Percentiles rank a stretch among this genome's conserved stretches.
These are phyloP conservation scores for Cataglyphis hispanica DNA, from an alignment of 1,140 invertebrate genomes.

Conservation along the genomic window DNA sequence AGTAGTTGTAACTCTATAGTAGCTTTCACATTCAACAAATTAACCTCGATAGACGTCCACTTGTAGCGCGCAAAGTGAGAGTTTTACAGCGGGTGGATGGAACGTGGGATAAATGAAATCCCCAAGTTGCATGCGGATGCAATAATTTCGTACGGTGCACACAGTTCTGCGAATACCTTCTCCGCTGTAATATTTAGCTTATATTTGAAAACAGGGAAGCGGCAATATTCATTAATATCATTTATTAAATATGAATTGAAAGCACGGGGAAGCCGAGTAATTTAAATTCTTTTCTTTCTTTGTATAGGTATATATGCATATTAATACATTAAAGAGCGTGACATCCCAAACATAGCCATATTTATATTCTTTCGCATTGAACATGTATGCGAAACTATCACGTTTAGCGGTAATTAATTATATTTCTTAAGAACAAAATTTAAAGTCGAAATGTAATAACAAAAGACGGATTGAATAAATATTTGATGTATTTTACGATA, in stretches of 20 bases:
- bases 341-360: not conserved
- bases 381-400: not conserved
- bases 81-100: conserved; percentile 30
- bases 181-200: conserved; percentile 31
- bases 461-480: not conserved
- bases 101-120: conserved; percentile 52
- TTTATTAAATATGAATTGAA: conserved; percentile 23
- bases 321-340: conserved; percentile 16
- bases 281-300: conserved; percentile 45
- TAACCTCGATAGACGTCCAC: conserved; percentile 56
- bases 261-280: not conserved
- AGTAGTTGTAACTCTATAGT: conserved; percentile 53
- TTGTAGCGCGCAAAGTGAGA: conserved; percentile 39
- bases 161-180: conserved; percentile 14
- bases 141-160: conserved; percentile 40
- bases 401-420: not conserved
- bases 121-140: conserved; percentile 32
- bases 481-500: not conserved
- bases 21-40: conserved; percentile 47
- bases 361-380: not conserved
- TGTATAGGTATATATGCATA: too few relatives aligned
- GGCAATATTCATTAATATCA: conserved; percentile 40
- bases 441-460: not conserved
- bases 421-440: conserved; percentile 6
- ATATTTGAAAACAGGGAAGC: conserved; percentile 32